Base-by-base conservation (phyloP, 2,888 invertebrate species). In the Cetonia aurata region DNA sequence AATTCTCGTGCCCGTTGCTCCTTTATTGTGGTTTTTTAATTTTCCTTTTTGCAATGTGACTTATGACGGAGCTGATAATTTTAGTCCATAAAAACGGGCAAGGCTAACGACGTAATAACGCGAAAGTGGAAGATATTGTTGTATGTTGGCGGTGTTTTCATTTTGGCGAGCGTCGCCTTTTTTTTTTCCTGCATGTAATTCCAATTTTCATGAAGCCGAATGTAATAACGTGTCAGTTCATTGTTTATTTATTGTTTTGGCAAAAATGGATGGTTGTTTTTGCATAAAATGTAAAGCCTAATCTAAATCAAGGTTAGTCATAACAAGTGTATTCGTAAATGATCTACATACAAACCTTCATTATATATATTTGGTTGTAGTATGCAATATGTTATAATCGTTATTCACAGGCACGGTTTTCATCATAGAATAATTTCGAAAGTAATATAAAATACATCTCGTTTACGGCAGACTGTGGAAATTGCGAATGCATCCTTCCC, bases 1-100 rank as follows among this genome's bases (percentile, higher is more conserved):
- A 50, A 62, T 62, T 62, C 31, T 41, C 50, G 15, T 6, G 17
- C 33, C 62, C 37, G 37, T 33, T 33, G 46, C 62, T 37, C 10
- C 37, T 62, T 62, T 62, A 62, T 62, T 62, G 62, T 62, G 44
- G 48, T 13, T 62, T 62, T 62, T 62, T 62, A 62, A 62, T 62
- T 62, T 62, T 50, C 62, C 17, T 17, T 62, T 62, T 62, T 15
- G 62, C 50, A 37, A 62, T 62, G 62, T 62, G 50, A 62, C 48
- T 50, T 62, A 62, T 50, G 62, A 17, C 62, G 50, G 37, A 50
- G 50, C 62, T 62, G 50, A 62, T 50, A 50, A 62, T 62, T 62
- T 48, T 17, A 62, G 50, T 62, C 62, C 50, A 62, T 62, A 62
- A 62, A 62, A 62, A 12, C 62, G 50, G 50, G 33, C 37, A 50